Base-by-base conservation (phyloP, 2,113 vertebrate genomes). In the Pseudopipra pipra region DNA sequence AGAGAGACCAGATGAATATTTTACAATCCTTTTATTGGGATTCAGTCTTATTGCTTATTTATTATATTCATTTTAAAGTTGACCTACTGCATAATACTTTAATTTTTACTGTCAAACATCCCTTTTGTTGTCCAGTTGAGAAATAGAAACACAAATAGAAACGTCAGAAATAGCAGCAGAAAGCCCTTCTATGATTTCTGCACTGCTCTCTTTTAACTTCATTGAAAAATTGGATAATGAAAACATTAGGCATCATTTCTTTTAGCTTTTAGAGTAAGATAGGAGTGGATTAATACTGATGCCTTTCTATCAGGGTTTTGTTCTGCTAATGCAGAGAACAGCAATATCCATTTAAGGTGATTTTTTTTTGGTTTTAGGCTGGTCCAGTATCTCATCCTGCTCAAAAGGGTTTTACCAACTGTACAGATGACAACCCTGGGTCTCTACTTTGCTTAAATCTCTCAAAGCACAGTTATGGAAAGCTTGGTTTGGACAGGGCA, bases 31-130 rank as follows among this genome's bases (percentile, higher is more conserved):
- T n/a, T 72, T 24, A 54, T 17, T 49, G 28, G 39, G 41, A 75
- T 72, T 89, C 10, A 79, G 33, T 75, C 39, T 20, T 63, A 47
- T 8, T 56, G 27, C 54, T 89, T 85, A 51, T 56, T 77, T 80
- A 44, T 51, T 83, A 72, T 85, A 82, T 89, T 93, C 12, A 51
- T 85, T 86, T 85, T 58, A 68, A 84, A 72, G 28, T 63, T 91
- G 43, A 62, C 56, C 20, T 16, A 14, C 51, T 71, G 30, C 14
- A 7, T 24, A 62, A 43, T 24, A 56, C 19, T 77, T 87, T 71
- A 25, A n/a, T 79, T 87, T 93, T 91, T 85, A 46, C 54, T 80
- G 15, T 37, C 4, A 4, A 81, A 39, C 52, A 65, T 27, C 18
- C 4, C 61, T 65, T 86, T 93, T 76, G 31, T 49, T 61, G 30